phyloP scores from a whole-genome alignment of 2,113 vertebrate species.

The Phodopus roborovskii region DNA sequence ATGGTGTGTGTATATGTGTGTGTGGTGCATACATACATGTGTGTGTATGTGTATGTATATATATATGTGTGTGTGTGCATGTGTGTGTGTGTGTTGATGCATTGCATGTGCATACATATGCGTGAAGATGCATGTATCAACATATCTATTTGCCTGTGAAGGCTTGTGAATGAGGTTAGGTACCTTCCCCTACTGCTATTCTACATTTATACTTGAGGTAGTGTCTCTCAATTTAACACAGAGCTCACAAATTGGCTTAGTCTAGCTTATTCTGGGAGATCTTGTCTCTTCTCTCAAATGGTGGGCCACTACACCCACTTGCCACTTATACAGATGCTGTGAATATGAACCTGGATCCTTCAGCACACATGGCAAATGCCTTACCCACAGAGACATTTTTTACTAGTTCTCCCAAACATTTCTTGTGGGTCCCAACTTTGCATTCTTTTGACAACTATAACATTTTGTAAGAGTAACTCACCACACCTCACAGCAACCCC shows the following conservation, averaged over 20 bases:
- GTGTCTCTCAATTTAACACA: neutral
- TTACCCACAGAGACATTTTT: neutral
- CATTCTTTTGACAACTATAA: neutral
- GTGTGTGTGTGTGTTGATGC: neutral
- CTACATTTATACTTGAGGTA: slow-evolving; percentile 20
- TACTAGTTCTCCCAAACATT: neutral
- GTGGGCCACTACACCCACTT: too few relatives aligned
- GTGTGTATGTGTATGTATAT: neutral
- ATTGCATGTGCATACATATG: neutral
- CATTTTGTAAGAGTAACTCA: neutral
- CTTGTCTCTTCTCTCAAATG: neutral
- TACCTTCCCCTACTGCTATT: neutral
- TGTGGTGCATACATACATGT: neutral
- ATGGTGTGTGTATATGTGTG: neutral
- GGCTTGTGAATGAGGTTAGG: neutral
- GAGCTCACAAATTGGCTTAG: neutral
- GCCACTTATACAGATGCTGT: neutral
- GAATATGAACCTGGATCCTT: neutral
- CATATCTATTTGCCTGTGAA: neutral
- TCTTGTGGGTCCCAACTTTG: neutral
- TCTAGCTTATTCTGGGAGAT: neutral
- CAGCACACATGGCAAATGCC: neutral
- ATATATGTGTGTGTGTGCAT: neutral
- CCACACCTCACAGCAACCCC: neutral
- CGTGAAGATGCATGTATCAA: neutral